phyloP scores from a whole-genome alignment of 2,113 vertebrate species.

The Rafetus swinhoei region DNA sequence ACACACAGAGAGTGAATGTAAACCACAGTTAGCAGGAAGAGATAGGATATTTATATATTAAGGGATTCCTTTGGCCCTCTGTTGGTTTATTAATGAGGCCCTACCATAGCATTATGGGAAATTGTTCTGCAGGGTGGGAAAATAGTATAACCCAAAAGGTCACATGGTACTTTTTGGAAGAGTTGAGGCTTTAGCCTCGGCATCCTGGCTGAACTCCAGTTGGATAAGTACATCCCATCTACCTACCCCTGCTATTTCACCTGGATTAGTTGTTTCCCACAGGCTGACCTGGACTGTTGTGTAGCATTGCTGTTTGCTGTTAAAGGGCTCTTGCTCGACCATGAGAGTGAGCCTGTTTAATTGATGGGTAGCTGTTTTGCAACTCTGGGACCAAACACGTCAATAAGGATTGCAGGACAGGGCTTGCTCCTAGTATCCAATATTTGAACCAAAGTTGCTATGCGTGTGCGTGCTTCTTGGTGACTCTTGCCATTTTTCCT shows the following conservation, averaged over 20 bases:
- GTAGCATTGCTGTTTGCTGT: not conserved
- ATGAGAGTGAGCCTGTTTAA: not conserved
- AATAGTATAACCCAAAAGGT: too few relatives aligned
- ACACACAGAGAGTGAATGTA: not conserved
- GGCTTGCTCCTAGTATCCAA: not conserved
- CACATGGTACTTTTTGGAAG: not conserved
- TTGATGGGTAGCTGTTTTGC: not conserved
- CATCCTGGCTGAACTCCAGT: not conserved
- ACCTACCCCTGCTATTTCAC: not conserved
- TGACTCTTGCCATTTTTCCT: not conserved
- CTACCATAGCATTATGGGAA: not conserved
- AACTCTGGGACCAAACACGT: not conserved
- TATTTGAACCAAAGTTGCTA: not conserved
- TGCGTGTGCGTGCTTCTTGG: too few relatives aligned
- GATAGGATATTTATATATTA: not conserved
- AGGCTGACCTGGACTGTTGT: not conserved
- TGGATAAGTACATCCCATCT: not conserved
- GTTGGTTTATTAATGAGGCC: fast-evolving
- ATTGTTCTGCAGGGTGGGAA: not conserved
- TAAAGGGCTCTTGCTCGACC: not conserved
- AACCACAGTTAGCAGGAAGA: not conserved
- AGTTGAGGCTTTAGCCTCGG: not conserved
- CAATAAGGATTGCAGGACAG: not conserved
- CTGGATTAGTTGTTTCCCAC: not conserved
- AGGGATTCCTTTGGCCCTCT: not conserved